phyloP scores from a whole-genome alignment of 1,140 invertebrate species.

The Neodiprion fabricii region DNA sequence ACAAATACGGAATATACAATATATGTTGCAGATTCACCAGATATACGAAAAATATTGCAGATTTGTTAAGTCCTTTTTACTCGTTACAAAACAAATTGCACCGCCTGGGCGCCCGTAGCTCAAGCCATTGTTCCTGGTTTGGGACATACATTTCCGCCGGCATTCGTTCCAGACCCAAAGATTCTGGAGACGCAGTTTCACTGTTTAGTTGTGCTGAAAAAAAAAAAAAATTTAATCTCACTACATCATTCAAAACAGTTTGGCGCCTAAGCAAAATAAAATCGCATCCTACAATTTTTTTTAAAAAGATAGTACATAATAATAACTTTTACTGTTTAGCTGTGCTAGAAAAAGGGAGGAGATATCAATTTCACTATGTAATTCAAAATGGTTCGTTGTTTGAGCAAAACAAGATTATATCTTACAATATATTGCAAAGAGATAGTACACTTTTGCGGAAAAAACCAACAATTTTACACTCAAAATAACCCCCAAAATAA shows the following conservation, averaged over 20 bases:
- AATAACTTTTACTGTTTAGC: no score
- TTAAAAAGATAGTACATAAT: not conserved
- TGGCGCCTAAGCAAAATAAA: constrained; percentile 6
- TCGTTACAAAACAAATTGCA: constrained; percentile 46
- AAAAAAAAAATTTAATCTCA: constrained; percentile 49
- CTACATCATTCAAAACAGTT: constrained; percentile 33
- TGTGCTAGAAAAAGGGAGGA: no score
- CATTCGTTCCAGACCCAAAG: constrained; percentile 63
- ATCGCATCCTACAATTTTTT: constrained; percentile 23
- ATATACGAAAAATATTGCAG: no score
- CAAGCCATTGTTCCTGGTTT: constrained; percentile 86
- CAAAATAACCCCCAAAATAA: no score
- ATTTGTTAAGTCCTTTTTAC: constrained; percentile 21
- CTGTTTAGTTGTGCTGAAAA: constrained; percentile 45
- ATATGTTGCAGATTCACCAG: no score
- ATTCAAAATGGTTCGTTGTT: no score
- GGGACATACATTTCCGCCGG: constrained; percentile 90
- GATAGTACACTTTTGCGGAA: no score
- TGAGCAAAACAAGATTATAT: no score
- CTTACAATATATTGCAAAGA: no score
- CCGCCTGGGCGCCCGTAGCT: constrained; percentile 68
- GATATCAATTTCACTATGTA: no score
- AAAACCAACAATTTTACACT: no score
- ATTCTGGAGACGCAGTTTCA: constrained; percentile 44
- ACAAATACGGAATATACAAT: no score